phyloP scores from a whole-genome alignment of 2,113 vertebrate species.

The Xyrauchen texanus region DNA sequence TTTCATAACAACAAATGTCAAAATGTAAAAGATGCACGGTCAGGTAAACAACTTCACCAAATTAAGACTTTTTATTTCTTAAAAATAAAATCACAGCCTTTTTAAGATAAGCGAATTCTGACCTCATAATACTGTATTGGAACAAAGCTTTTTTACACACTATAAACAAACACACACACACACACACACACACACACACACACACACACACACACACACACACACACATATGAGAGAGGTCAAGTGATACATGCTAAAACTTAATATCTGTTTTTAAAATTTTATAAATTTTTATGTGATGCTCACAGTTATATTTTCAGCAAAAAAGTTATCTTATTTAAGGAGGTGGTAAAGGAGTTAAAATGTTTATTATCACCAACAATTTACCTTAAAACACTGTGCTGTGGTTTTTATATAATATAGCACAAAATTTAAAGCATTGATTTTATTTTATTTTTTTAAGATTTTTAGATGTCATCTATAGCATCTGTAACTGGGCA shows the following conservation, averaged over 20 bases:
- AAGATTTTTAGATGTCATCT: constrained; percentile 74
- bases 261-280: constrained; percentile 79
- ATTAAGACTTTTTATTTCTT: background rate
- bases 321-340: constrained; percentile 87
- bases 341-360: constrained; percentile 68
- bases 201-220: background rate
- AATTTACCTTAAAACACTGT: constrained; percentile 56
- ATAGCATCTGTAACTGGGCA: constrained; percentile 29
- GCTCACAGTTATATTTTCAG: constrained; percentile 92
- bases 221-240: constrained; percentile 31
- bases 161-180: background rate
- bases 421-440: constrained; percentile 69
- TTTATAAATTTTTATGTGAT: constrained; percentile 94
- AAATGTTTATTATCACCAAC: constrained; percentile 77
- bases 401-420: constrained; percentile 71
- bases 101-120: background rate
- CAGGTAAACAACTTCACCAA: background rate
- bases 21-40: constrained; percentile 18
- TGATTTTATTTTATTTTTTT: constrained; percentile 63
- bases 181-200: background rate
- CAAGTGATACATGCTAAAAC: constrained; percentile 60
- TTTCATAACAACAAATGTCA: background rate
- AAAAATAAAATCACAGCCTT: background rate
- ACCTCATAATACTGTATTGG: constrained; percentile 19
- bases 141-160: background rate